phyloP scores from a whole-genome alignment of 2,113 vertebrate species.

The Pagrus major region DNA sequence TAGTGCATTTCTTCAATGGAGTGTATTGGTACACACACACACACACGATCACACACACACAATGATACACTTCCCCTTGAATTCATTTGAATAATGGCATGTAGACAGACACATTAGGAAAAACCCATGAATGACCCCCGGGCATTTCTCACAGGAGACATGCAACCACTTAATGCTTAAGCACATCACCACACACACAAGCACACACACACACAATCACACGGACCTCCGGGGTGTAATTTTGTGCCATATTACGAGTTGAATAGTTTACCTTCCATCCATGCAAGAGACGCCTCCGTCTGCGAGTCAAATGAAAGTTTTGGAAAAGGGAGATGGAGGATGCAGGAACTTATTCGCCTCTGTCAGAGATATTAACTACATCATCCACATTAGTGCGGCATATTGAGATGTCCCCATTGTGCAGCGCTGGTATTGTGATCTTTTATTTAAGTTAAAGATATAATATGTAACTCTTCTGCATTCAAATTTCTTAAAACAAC shows the following conservation, averaged over 20 bases:
- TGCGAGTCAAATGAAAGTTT: slow-evolving; percentile 26
- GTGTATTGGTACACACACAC: neutral
- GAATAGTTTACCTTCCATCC: slow-evolving; percentile 48
- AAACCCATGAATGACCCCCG: slow-evolving; percentile 51
- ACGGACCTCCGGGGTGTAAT: slow-evolving; percentile 43
- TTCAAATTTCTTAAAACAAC: too few species aligned
- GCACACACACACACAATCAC: slow-evolving; percentile 1
- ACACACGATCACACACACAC: slow-evolving; percentile 16
- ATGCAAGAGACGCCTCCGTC: slow-evolving; percentile 24
- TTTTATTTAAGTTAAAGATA: neutral
- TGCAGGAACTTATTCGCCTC: slow-evolving; percentile 13
- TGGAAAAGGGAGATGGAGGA: slow-evolving; percentile 12
- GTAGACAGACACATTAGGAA: slow-evolving; percentile 69
- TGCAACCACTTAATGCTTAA: slow-evolving; percentile 47
- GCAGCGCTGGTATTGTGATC: neutral
- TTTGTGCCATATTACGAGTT: slow-evolving; percentile 61
- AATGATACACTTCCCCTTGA: slow-evolving; percentile 35
- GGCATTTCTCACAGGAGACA: slow-evolving; percentile 64
- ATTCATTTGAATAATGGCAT: slow-evolving; percentile 74
- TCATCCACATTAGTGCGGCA: slow-evolving; percentile 13
- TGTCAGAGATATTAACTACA: slow-evolving; percentile 37
- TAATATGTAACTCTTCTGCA: too few species aligned
- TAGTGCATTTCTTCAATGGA: slow-evolving; percentile 18
- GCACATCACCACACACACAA: neutral
- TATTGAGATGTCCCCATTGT: slow-evolving; percentile 9